Conservation (phyloP, 2,797 vertebrate species). For the Thaleichthys pacificus region DNA sequence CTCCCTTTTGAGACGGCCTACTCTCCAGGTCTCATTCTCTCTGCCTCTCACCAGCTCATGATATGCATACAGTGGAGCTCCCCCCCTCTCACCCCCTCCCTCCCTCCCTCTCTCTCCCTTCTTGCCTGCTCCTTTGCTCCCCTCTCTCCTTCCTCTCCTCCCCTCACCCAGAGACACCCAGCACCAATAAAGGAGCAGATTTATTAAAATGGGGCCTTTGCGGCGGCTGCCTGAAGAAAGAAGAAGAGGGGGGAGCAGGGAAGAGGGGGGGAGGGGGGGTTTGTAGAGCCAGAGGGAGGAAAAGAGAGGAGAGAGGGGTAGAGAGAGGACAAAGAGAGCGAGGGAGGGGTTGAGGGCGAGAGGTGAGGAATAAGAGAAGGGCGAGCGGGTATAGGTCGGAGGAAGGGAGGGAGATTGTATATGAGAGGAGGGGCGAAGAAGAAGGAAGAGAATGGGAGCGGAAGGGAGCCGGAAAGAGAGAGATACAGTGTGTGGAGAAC, state of each 20-base stretch:
- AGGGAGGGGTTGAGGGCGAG: background rate
- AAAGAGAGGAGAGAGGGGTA: slow-evolving; percentile 20
- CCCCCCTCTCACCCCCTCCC: slow-evolving; percentile 41
- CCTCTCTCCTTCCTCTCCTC: slow-evolving; percentile 7
- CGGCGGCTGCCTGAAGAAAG: slow-evolving; percentile 71
- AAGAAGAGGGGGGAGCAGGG: slow-evolving; percentile 63
- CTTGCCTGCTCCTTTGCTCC: slow-evolving; percentile 25
- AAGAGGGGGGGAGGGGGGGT: slow-evolving; percentile 34
- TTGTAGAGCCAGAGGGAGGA: slow-evolving; percentile 53
- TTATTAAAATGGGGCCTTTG: slow-evolving; percentile 82
- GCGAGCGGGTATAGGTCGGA: slow-evolving; percentile 48
- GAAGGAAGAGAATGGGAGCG: slow-evolving; percentile 22
- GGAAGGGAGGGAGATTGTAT: slow-evolving; percentile 60
- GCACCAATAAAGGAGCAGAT: slow-evolving; percentile 84
- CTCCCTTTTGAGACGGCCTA: slow-evolving; percentile 3
- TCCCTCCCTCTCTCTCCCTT: slow-evolving; percentile 34
- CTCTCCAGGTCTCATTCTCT: slow-evolving; percentile 29
- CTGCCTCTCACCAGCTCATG: slow-evolving; percentile 54
- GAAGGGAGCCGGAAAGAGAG: slow-evolving; percentile 45
- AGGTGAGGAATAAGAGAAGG: slow-evolving; percentile 38
- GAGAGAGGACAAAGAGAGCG: slow-evolving; percentile 49
- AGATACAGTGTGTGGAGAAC: slow-evolving; percentile 50
- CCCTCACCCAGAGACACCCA: slow-evolving; percentile 72
- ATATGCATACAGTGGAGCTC: slow-evolving; percentile 62
- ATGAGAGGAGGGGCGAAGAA: slow-evolving; percentile 40